These are phyloP conservation scores for Pilophorus perplexus DNA, from an alignment of 2,888 invertebrate genomes.

Conservation along the genomic window DNA sequence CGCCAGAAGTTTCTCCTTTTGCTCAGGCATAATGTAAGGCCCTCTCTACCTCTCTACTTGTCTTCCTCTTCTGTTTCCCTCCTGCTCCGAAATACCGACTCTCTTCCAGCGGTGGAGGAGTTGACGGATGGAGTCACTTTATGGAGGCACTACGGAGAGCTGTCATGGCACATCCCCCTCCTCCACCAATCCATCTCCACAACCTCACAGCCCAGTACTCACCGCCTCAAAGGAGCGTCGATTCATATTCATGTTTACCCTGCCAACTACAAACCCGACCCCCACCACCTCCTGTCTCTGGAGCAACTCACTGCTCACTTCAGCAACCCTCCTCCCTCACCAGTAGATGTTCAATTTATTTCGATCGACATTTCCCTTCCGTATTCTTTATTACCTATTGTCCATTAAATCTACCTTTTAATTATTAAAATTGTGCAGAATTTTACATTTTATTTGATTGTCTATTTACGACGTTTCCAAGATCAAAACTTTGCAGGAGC, in stretches of 20 bases:
- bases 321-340: too few relatives aligned
- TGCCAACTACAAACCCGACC: conserved; percentile 20
- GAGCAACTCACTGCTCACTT: too few relatives aligned
- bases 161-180: not conserved
- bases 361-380: too few relatives aligned
- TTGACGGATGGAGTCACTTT: conserved; percentile 36
- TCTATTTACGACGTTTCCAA: too few relatives aligned
- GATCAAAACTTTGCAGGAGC: too few relatives aligned
- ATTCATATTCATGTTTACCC: conserved; percentile 38
- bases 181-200: not conserved
- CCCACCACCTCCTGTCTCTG: not conserved
- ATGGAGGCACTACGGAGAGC: too few relatives aligned
- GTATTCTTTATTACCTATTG: too few relatives aligned
- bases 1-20: conserved; percentile 11
- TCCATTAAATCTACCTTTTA: too few relatives aligned
- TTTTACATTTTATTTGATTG: too few relatives aligned
- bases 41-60: not conserved
- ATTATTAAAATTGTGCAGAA: too few relatives aligned
- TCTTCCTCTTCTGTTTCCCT: not conserved
- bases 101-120: conserved; percentile 2
- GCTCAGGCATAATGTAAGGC: conserved; percentile 24
- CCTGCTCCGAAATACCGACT: conserved; percentile 1
- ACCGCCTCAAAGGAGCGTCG: conserved; percentile 34
- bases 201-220: not conserved
- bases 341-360: too few relatives aligned